phyloP scores from a whole-genome alignment of 2,797 vertebrate genomes.

The Dallia pectoralis region DNA sequence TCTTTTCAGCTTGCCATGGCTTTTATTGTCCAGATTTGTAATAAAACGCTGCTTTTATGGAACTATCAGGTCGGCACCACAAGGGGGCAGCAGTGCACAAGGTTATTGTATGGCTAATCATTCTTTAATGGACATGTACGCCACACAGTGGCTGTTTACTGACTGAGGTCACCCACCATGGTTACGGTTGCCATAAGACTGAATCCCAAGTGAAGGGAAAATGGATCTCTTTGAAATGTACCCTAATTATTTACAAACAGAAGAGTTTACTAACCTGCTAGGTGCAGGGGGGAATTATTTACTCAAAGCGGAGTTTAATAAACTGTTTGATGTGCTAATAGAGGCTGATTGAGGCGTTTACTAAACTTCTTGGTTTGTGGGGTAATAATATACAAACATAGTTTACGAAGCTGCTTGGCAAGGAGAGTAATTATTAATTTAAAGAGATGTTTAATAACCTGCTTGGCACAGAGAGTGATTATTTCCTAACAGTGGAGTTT shows the following conservation, averaged over 20 bases:
- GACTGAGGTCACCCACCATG: not conserved
- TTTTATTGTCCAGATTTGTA: not conserved
- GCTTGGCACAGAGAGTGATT: too few relatives aligned
- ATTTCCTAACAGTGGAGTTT: not conserved
- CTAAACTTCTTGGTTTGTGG: not conserved
- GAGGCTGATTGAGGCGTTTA: too few relatives aligned
- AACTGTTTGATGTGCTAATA: not conserved
- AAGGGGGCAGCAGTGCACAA: conserved; percentile 43
- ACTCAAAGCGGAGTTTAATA: not conserved
- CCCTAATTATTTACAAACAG: not conserved
- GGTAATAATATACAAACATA: too few relatives aligned
- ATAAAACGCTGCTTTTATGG: not conserved
- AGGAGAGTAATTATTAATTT: too few relatives aligned
- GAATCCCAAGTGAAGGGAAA: not conserved
- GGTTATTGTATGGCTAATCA: not conserved
- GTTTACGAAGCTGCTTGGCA: not conserved
- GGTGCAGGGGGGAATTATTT: too few relatives aligned
- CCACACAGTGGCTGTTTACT: not conserved
- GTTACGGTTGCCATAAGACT: not conserved
- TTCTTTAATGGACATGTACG: not conserved
- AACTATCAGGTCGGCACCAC: conserved; percentile 22
- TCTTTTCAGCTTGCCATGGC: not conserved
- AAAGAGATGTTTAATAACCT: too few relatives aligned
- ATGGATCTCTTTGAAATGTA: not conserved
- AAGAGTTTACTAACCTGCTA: not conserved